Evolutionary conservation across 2,797 vertebrate species (phyloP), one percentile per base, ranked within the genome.

Genomic region (Rhynchotus rufescens): DNA sequence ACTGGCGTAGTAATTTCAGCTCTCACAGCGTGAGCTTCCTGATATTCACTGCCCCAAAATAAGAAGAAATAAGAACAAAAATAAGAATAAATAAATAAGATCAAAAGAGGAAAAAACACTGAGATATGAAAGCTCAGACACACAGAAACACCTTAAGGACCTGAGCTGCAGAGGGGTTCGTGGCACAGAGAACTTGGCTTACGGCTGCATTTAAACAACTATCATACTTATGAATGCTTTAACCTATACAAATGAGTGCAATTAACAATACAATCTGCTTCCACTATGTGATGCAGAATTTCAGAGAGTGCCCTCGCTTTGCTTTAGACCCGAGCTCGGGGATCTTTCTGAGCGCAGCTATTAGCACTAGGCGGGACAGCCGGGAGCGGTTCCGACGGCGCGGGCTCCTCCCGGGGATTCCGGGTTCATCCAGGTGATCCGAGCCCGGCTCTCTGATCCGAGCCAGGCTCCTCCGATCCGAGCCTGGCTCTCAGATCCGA

Each of bases 361-460:
- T 17, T 32, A 4, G 36, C 12, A 34, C 23, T 36, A 36, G 36
- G 36, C 36, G 36, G 36, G 36, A 36, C 36, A 10, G 45, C 4
- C 78, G 42, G 22, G 40, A 47, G 15, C 68, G 56, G 16, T 75
- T 89, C 83, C 66, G 68, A 2, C 10, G 42, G 59, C 56, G 51
- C 66, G 51, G 84, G 75, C 90, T 20, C 3, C 54, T 76, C 34
- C 52, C 71, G 91, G 47, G 64, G 56, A 30, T 71, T 91, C 88
- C 69, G 42, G 6, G 12, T 42, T 57, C 20, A 5, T 11, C 52
- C 1, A 26, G 40, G 3, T 0, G 0, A 30, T 88, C 45, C 64
- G 30, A 36, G 42, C 30, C 64, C 32, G 28, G 26, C 0, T 5
- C 69, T 36, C 36, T 36, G 36, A 36, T 36, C 36, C 36, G 36